Evolutionary conservation across 1,140 invertebrate genomes (phyloP).

Genomic region (Octopus sinensis): DNA sequence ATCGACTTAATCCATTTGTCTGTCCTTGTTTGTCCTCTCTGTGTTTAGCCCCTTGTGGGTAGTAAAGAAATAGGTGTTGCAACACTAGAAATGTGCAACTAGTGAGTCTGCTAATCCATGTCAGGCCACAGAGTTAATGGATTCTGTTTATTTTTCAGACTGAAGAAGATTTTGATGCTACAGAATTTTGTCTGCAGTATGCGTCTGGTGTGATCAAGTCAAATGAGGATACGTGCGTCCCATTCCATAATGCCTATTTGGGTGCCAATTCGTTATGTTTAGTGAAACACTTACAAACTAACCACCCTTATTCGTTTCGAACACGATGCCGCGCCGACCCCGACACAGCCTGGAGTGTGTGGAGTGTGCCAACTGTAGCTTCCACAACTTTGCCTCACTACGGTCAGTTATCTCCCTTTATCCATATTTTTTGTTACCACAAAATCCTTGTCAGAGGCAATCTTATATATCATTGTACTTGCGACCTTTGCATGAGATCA

Average conservation of each 20-base stretch:
- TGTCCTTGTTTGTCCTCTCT: no score
- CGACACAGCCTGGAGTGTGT: conserved; percentile 41
- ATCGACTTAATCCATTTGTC: no score
- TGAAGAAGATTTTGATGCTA: conserved; percentile 46
- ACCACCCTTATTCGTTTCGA: conserved; percentile 46
- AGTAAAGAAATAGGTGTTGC: no score
- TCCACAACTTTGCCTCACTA: conserved; percentile 46
- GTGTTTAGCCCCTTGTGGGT: no score
- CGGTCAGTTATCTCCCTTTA: conserved; percentile 29
- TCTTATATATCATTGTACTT: no score
- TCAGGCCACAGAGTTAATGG: no score
- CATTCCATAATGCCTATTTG: conserved; percentile 45
- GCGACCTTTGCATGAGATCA: no score
- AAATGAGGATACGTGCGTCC: conserved; percentile 29
- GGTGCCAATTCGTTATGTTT: conserved; percentile 38
- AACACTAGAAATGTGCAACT: no score
- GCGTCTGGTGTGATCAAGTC: conserved; percentile 36
- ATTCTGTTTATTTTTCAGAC: conserved; percentile 28
- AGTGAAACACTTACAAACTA: conserved; percentile 42
- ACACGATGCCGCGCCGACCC: conserved; percentile 41
- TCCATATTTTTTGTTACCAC: no score
- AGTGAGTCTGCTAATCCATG: no score
- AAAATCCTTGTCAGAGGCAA: neutral
- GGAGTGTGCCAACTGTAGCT: conserved; percentile 44
- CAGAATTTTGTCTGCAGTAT: conserved; percentile 48